Evolutionary conservation across 2,797 vertebrate species (phyloP), one percentile per base, ranked within the genome.

Genomic region (Danio kyathit): DNA sequence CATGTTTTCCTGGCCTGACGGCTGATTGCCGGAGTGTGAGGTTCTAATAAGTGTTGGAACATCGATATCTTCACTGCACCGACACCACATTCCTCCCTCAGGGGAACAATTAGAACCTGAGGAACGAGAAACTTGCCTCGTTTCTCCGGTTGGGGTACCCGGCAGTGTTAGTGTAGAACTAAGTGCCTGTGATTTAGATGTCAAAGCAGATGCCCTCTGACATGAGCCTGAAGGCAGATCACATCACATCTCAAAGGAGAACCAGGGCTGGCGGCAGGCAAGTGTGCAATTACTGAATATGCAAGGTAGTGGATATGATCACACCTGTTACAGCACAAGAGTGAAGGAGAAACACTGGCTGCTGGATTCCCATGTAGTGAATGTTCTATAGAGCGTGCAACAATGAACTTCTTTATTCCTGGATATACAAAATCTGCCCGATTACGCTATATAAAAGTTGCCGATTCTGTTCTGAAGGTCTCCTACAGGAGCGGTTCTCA

Each of bases 111-210:
- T 67, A 75, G 79, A 75, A 74, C 72, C 63, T 5, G 46, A 75
- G 8, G 49, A 72, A 67, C 40, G 17, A 44, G 21, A 80, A 80
- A 73, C 59, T 73, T 72, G 57, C 49, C 59, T 2, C 10, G 54
- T 49, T 61, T 38, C 43, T 66, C 46, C 43, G 54, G 64, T 75
- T 79, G 67, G 52, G 17, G 11, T 57, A 65, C n/a, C 59, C 6
- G 7, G 19, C 69, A 63, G 51, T 69, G 46, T 56, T 79, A 66
- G 60, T 73, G 76, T 74, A 49, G 48, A 75, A 74, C 76, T 76
- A 80, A 83, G 71, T 57, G 77, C 21, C 72, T 74, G 64, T 75
- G 78, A 83, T 83, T 80, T 76, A 80, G 72, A 80, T 74, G 72
- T 83, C 77, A 81, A 61, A 69, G 49, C 48, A 80, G 78, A 80